Base-by-base conservation (phyloP, 1,140 invertebrate genomes). In the Magallana angulata region DNA sequence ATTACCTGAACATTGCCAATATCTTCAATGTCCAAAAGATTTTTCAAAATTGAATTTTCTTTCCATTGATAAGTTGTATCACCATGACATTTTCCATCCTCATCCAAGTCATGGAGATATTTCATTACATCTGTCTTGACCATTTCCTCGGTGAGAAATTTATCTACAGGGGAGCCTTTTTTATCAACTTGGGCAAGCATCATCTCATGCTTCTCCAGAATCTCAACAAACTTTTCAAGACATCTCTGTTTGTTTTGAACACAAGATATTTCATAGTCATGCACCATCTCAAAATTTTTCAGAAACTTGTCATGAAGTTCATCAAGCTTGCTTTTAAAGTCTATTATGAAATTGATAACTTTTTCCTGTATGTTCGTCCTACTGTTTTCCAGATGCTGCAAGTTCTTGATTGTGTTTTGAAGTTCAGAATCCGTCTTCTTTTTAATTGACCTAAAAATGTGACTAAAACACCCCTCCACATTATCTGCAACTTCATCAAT, bases 401-500 rank as follows among this genome's bases (percentile, higher is more conserved):
- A 76, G 68, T 76, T 76, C 14, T 4, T 11, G 7, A 30, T 76
- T 5, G 7, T 76, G 24, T 76, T 36, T 30, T 76, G 68, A 30
- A 76, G 24, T 76, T 76, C 68, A 76, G 68, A 30, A 30, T 36
- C 68, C 30, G 68, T 36, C 68, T 76, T 36, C 36, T 4, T 24
- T 76, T 76, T 76, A 9, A 76, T 76, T 76, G 18, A 12, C 11
- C 9, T 12, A 12, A 76, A 1, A 76, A 30, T 30, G 12, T 7
- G 5, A 36, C 30, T 11, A 30, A 76, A 30, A 36, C 12, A 12
- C 36, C 36, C 11, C 24, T 76, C 9, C 0, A 76, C 0, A 6
- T 76, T 24, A 12, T 76, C 68, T 76, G 24, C 68, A 76, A 76
- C 30, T 30, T 76, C 24, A 76, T 76, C 24, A 12, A 76, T 30